Conservation (phyloP, 2,888 invertebrate genomes). For the Orthosia cruda region DNA sequence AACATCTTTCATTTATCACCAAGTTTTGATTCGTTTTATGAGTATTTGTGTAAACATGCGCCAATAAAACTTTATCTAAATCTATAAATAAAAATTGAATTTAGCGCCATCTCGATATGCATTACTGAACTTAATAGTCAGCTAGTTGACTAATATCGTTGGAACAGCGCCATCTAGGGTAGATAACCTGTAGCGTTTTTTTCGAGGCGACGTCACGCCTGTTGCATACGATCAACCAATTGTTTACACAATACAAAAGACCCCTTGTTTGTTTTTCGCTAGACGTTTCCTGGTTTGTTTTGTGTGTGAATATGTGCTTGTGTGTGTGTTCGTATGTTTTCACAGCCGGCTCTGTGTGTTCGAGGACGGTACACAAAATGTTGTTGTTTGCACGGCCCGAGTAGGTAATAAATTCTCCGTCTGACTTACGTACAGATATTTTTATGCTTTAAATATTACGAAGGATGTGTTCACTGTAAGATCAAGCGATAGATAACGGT, state of each 20-base stretch:
- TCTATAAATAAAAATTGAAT: slow-evolving; percentile 52
- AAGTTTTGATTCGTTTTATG: slow-evolving; percentile 60
- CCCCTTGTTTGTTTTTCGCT: slow-evolving; percentile 92
- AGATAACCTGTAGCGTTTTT: slow-evolving; percentile 85
- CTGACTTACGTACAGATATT: slow-evolving; percentile 72
- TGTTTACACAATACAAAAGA: slow-evolving; percentile 92
- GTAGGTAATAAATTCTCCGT: slow-evolving; percentile 87
- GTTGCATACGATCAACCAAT: slow-evolving; percentile 90
- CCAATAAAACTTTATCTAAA: slow-evolving; percentile 50
- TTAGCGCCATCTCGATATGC: slow-evolving; percentile 80
- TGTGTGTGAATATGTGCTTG: slow-evolving; percentile 84
- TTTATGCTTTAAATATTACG: slow-evolving; percentile 70
- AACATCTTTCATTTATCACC: slow-evolving; percentile 71
- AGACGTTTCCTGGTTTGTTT: slow-evolving; percentile 92
- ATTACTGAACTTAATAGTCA: slow-evolving; percentile 61
- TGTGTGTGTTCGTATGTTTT: slow-evolving; percentile 85
- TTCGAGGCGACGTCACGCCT: slow-evolving; percentile 87
- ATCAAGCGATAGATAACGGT: slow-evolving; percentile 51
- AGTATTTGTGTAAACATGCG: slow-evolving; percentile 65
- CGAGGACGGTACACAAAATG: slow-evolving; percentile 89
- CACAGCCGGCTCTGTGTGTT: slow-evolving; percentile 87
- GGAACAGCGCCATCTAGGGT: slow-evolving; percentile 80
- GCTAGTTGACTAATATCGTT: slow-evolving; percentile 28
- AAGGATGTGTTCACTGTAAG: slow-evolving; percentile 56
- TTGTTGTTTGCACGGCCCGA: slow-evolving; percentile 87